These are phyloP conservation scores for Xenentodon cancila DNA, from an alignment of 2,797 vertebrate species.

Conservation along the genomic window DNA sequence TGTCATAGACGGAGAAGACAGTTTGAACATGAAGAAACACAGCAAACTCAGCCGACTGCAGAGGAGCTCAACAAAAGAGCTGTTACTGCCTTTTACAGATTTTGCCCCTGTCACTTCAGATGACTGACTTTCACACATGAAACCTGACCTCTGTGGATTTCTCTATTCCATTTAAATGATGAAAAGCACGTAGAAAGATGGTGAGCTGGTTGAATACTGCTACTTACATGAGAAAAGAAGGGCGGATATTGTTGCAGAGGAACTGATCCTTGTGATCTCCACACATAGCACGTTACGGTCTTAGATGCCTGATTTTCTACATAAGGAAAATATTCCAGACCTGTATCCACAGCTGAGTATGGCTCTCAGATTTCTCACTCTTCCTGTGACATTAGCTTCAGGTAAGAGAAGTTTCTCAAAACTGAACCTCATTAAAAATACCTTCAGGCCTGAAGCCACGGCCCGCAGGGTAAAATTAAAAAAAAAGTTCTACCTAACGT, in stretches of 20 bases:
- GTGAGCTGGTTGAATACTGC: slow-evolving; percentile 2
- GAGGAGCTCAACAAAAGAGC: slow-evolving; percentile 17
- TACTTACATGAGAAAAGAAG: slow-evolving; percentile 1
- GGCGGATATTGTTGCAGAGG: slow-evolving; percentile 5
- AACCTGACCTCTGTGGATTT: slow-evolving; percentile 5
- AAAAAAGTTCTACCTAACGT: too few species aligned
- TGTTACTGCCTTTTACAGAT: slow-evolving; percentile 13
- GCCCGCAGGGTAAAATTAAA: too few species aligned
- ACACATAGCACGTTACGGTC: neutral
- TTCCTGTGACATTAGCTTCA: too few species aligned
- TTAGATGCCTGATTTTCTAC: slow-evolving; percentile 1
- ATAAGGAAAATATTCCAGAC: neutral
- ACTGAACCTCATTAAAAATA: too few species aligned
- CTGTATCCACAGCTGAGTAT: too few species aligned
- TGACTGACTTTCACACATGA: slow-evolving; percentile 30
- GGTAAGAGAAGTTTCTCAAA: too few species aligned
- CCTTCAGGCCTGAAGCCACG: too few species aligned
- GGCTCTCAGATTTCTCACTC: too few species aligned
- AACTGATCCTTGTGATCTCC: neutral
- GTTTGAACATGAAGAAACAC: slow-evolving; percentile 3
- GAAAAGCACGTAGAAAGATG: neutral
- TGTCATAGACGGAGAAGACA: neutral
- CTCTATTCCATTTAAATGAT: neutral
- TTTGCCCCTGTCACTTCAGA: slow-evolving; percentile 10
- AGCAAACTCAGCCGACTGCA: slow-evolving; percentile 2